These are phyloP conservation scores for Leiothrix lutea DNA, from an alignment of 2,113 vertebrate genomes.

Conservation along the genomic window DNA sequence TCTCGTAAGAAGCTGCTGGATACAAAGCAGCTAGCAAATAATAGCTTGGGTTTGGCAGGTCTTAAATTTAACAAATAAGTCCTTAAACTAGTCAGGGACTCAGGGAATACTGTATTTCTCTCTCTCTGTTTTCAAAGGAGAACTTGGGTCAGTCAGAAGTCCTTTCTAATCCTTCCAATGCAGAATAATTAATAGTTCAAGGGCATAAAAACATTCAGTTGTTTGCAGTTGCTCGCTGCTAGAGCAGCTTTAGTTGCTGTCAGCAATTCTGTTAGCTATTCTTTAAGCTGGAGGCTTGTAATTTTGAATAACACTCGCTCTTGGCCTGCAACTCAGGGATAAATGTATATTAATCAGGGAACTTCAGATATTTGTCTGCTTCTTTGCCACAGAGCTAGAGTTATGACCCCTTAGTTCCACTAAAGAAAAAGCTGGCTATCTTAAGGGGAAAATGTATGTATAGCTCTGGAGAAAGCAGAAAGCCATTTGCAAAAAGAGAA, in stretches of 20 bases:
- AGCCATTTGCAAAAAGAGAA: neutral
- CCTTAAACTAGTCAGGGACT: conserved; percentile 13
- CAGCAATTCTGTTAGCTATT: conserved; percentile 6
- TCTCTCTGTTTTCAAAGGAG: conserved; percentile 9
- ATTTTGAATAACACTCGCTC: neutral
- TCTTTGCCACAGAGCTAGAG: neutral
- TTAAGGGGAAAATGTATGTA: neutral
- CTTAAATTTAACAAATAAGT: conserved; percentile 48
- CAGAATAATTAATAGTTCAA: conserved; percentile 49
- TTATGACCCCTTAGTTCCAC: neutral
- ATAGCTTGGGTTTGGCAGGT: conserved; percentile 31
- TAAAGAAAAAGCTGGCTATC: neutral
- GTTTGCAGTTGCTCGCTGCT: neutral
- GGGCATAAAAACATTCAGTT: neutral
- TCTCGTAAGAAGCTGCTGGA: neutral
- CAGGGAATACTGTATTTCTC: conserved; percentile 11
- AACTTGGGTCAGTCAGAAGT: neutral
- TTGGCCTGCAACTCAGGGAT: neutral
- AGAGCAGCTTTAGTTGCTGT: conserved; percentile 4
- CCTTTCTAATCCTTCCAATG: conserved; percentile 27
- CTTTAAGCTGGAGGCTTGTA: conserved; percentile 3
- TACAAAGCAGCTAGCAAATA: conserved; percentile 30
- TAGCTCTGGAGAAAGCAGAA: neutral
- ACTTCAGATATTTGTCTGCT: neutral
- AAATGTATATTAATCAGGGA: neutral